Evolutionary conservation across 2,888 invertebrate genomes (phyloP).

Genomic region (Meiosimyza platycephala): DNA sequence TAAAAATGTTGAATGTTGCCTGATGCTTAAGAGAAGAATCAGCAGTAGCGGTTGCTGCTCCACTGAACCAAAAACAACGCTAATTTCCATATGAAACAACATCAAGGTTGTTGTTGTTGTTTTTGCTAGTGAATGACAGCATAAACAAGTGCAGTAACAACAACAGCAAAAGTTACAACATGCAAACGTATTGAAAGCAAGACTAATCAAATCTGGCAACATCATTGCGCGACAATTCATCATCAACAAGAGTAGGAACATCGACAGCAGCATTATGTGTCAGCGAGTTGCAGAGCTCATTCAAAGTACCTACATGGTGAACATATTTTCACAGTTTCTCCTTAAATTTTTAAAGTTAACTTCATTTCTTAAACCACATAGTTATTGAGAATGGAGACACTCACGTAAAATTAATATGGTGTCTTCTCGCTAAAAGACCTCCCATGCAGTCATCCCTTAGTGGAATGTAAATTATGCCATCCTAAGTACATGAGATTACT

Average conservation of each 20-base stretch:
- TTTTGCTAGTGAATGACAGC: not conserved
- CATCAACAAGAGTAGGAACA: not conserved
- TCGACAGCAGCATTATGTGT: not conserved
- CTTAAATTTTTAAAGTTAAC: too few relatives aligned
- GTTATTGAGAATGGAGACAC: too few relatives aligned
- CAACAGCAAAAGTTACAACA: not conserved
- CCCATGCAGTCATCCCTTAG: too few relatives aligned
- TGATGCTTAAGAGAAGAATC: not conserved
- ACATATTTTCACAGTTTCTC: too few relatives aligned
- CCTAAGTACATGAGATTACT: too few relatives aligned
- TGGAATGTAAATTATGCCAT: too few relatives aligned
- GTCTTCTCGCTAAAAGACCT: too few relatives aligned
- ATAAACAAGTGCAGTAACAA: not conserved
- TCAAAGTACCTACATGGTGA: not conserved
- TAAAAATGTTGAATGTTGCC: constrained; percentile 26
- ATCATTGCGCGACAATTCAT: constrained; percentile 31
- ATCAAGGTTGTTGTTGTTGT: not conserved
- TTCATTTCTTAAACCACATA: too few relatives aligned
- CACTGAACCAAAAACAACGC: constrained; percentile 15
- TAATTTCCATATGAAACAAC: not conserved
- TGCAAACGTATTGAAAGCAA: constrained; percentile 26
- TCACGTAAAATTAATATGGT: too few relatives aligned
- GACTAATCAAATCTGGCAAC: constrained; percentile 35
- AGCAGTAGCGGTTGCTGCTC: not conserved
- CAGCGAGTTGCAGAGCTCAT: constrained; percentile 5